Evolutionary conservation across 2,113 vertebrate genomes (phyloP).

Genomic region (Zosterops borbonicus): DNA sequence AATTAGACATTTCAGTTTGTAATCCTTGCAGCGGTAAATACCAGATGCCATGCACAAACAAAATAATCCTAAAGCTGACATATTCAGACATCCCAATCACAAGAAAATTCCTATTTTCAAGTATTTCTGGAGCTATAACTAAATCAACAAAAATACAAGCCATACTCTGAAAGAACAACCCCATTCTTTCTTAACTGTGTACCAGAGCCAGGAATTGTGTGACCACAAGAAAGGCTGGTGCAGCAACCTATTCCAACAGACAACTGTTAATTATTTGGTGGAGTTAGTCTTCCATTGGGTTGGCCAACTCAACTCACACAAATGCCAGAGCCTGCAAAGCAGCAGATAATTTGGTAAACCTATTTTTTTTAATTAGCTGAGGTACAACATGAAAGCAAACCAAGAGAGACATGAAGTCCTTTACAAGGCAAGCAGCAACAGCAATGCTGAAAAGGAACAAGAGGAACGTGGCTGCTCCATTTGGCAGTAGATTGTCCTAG

Average conservation of each 20-base stretch:
- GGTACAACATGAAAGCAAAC: background rate
- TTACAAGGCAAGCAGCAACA: background rate
- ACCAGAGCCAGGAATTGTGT: background rate
- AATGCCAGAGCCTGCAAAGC: background rate
- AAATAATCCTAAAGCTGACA: background rate
- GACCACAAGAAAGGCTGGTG: background rate
- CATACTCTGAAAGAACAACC: background rate
- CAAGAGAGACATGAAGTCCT: background rate
- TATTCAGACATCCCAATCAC: background rate
- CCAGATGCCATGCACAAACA: background rate
- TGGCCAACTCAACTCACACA: background rate
- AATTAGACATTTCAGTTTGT: background rate
- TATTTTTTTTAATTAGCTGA: background rate
- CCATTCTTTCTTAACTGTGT: background rate
- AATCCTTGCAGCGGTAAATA: background rate
- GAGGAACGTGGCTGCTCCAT: rapidly evolving
- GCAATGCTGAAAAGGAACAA: background rate
- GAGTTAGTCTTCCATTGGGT: background rate
- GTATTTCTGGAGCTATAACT: background rate
- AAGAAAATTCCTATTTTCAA: background rate
- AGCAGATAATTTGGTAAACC: background rate
- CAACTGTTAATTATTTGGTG: background rate
- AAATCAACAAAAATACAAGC: background rate
- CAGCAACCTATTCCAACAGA: background rate
- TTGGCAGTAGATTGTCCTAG: rapidly evolving